Conservation (phyloP, 92 coral and sea anemone genomes). For the Porites evermanni region DNA sequence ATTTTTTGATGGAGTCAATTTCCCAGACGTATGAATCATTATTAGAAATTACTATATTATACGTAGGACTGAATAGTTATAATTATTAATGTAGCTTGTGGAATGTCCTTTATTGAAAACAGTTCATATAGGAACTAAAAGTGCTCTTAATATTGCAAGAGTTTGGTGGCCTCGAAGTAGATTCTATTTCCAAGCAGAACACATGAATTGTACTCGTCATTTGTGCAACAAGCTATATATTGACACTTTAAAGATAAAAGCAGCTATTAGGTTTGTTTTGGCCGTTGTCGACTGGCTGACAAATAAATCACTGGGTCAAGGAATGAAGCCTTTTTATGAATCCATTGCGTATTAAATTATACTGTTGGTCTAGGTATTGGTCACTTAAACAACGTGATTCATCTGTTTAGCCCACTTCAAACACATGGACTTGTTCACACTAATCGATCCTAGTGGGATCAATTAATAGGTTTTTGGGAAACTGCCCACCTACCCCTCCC, state of each 20-base stretch:
- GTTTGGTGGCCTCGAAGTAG: conserved; percentile 17
- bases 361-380: too few species aligned
- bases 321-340: neutral
- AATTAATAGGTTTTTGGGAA: too few species aligned
- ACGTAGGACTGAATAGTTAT: conserved; percentile 21
- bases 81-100: conserved; percentile 8
- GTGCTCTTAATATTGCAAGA: conserved; percentile 23
- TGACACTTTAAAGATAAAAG: conserved; percentile 1
- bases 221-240: conserved; percentile 7
- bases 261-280: conserved; percentile 17
- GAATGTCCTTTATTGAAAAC: conserved; percentile 5
- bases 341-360: too few species aligned
- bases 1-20: neutral
- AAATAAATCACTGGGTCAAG: conserved; percentile 2
- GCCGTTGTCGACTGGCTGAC: conserved; percentile 22
- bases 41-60: neutral
- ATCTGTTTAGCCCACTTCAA: too few species aligned
- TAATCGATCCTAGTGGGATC: too few species aligned
- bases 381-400: too few species aligned
- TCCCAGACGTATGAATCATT: neutral
- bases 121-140: conserved; percentile 28
- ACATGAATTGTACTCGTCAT: conserved; percentile 17
- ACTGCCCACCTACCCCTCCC: too few species aligned
- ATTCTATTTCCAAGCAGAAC: neutral
- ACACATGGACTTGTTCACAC: too few species aligned